Conservation (phyloP, 2,113 vertebrate genomes). For the Cnemophilus loriae region DNA sequence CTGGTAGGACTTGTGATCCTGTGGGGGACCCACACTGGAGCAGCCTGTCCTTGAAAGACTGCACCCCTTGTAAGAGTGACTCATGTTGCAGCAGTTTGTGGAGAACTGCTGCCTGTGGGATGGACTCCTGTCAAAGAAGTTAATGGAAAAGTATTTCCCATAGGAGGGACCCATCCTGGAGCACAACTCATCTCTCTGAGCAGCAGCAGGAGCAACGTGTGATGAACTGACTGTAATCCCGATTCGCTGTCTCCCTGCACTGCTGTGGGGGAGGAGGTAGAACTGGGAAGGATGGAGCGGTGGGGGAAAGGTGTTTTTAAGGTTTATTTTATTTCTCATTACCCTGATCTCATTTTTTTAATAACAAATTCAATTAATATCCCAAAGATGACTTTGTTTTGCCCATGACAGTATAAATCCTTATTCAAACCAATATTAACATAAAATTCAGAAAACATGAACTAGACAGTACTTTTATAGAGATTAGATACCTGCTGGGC, state of each 20-base stretch:
- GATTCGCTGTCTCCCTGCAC: neutral
- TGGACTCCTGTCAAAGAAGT: neutral
- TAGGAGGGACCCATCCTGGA: neutral
- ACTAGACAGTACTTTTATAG: neutral
- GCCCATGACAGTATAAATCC: neutral
- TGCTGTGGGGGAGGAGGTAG: neutral
- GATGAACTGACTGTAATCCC: neutral
- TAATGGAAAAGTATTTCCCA: neutral
- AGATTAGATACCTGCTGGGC: neutral
- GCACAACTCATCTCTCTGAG: neutral
- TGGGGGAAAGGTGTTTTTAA: neutral
- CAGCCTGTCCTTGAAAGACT: neutral
- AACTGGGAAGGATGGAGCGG: neutral
- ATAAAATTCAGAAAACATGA: neutral
- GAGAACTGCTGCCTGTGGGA: neutral
- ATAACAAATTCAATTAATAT: neutral
- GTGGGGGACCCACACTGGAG: neutral
- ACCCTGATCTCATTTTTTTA: neutral
- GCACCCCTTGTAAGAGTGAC: neutral
- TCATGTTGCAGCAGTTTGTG: neutral
- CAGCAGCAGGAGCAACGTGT: fast-evolving
- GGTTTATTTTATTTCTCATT: neutral
- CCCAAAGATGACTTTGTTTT: neutral
- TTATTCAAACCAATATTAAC: neutral
- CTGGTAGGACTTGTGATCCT: too few species aligned